Evolutionary conservation across 2,113 vertebrate species (phyloP).

Genomic region (Zapus hudsonius): DNA sequence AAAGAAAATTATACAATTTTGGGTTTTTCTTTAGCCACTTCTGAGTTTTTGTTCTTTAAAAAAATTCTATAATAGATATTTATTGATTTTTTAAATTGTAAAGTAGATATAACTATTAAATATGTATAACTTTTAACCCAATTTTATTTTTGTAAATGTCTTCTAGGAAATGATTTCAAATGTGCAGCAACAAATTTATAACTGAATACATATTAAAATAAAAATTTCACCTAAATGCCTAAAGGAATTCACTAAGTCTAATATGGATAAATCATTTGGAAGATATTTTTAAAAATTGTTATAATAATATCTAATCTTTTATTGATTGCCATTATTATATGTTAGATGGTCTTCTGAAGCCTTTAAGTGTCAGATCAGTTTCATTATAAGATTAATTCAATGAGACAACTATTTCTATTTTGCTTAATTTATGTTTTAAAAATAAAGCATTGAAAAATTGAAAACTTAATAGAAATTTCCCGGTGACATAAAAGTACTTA

Average conservation of each 20-base stretch:
- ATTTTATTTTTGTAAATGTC: constrained; percentile 36
- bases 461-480: neutral
- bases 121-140: neutral
- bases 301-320: constrained; percentile 42
- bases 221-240: neutral
- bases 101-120: constrained; percentile 25
- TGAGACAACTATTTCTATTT: constrained; percentile 8
- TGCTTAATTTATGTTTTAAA: constrained; percentile 41
- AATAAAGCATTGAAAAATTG: neutral
- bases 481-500: neutral
- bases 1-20: neutral
- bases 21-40: neutral
- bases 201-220: constrained; percentile 24
- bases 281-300: neutral
- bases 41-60: neutral
- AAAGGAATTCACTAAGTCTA: neutral
- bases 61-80: neutral
- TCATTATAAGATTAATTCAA: neutral
- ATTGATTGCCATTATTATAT: neutral
- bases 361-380: constrained; percentile 25
- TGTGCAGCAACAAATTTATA: constrained; percentile 18
- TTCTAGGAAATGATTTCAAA: constrained; percentile 45
- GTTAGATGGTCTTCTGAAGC: neutral
- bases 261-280: constrained; percentile 8
- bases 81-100: neutral